Base-by-base conservation (phyloP, 2,113 vertebrate genomes). In the Psilopsiagon aymara region DNA sequence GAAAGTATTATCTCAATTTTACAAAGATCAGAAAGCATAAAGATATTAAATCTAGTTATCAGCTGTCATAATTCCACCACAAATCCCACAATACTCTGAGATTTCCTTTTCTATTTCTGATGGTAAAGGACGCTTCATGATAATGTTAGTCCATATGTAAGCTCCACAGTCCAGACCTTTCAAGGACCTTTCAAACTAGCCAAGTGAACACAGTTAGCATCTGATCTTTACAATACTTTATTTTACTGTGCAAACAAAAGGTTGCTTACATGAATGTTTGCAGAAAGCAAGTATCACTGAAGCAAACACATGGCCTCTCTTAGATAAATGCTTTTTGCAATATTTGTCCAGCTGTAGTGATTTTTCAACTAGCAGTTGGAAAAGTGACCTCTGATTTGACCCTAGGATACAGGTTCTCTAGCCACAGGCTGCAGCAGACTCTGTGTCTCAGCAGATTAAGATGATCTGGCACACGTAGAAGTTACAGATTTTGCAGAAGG, bases 331-430 rank as follows among this genome's bases (percentile, higher is more conserved):
- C 83, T 96, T 94, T 97, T 76, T 95, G 95, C 77, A 87, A 84
- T 96, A 96, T 96, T 96, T 94, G 83, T 80, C 92, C 96, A 97
- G 94, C 95, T 94, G 92, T 88, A 94, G 90, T 73, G 94, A 95
- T 90, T 94, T 97, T 93, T 94, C 90, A 87, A 53, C 52, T 35
- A 62, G 77, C 39, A 82, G 69, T 53, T 92, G 88, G 88, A 97
- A 52, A 86, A 89, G n/a, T 82, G 83, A 96, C 91, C 90, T 89
- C 69, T 84, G 62, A 73, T 86, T 84, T 92, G 95, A 96, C 94
- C 92, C 88, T 10, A 62, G 27, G 57, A 76, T 24, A 69, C 60
- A 88, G 47, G 47, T 73, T 84, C 77, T 92, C 14, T 16, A 91
- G 83, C 80, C 80, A 88, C 46, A 75, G 23, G 0, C 88, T 59